phyloP scores from a whole-genome alignment of 2,888 invertebrate genomes.

The Embidobia sp. region DNA sequence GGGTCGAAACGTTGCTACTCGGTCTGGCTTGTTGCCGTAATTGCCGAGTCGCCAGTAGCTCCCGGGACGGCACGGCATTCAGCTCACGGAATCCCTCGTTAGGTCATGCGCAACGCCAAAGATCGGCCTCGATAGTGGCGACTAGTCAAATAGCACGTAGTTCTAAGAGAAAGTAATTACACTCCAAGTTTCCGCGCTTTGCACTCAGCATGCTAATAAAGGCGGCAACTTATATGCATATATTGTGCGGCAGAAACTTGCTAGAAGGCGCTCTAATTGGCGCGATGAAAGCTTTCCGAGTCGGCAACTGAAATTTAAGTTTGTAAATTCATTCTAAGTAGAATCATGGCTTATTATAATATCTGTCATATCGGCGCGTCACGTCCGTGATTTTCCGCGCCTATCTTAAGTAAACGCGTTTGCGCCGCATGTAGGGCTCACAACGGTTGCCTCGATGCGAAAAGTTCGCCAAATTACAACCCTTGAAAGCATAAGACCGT shows the following conservation, averaged over 20 bases:
- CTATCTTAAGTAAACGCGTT: constrained; percentile 23
- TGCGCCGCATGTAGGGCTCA: not conserved
- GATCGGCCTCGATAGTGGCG: constrained; percentile 64
- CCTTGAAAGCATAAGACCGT: too few species aligned
- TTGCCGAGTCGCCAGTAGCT: constrained; percentile 53
- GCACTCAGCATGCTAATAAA: constrained; percentile 66
- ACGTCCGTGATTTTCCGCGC: constrained; percentile 29
- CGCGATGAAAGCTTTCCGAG: constrained; percentile 63
- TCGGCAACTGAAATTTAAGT: constrained; percentile 69
- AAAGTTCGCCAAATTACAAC: too few species aligned
- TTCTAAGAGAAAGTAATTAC: constrained; percentile 67
- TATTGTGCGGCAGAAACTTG: constrained; percentile 62
- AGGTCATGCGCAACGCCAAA: constrained; percentile 62
- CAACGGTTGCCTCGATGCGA: too few species aligned
- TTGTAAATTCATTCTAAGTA: constrained; percentile 68
- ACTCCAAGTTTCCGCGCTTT: constrained; percentile 65
- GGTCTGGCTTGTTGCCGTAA: constrained; percentile 25
- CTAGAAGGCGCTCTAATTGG: constrained; percentile 63
- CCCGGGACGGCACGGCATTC: constrained; percentile 53
- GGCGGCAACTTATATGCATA: constrained; percentile 64
- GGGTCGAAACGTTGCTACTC: constrained; percentile 46
- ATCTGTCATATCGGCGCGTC: constrained; percentile 52
- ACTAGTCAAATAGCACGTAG: constrained; percentile 67
- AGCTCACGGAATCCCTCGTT: constrained; percentile 52
- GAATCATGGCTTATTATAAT: constrained; percentile 57